Evolutionary conservation across 2,113 vertebrate genomes (phyloP).

Genomic region (Rhea americana): DNA sequence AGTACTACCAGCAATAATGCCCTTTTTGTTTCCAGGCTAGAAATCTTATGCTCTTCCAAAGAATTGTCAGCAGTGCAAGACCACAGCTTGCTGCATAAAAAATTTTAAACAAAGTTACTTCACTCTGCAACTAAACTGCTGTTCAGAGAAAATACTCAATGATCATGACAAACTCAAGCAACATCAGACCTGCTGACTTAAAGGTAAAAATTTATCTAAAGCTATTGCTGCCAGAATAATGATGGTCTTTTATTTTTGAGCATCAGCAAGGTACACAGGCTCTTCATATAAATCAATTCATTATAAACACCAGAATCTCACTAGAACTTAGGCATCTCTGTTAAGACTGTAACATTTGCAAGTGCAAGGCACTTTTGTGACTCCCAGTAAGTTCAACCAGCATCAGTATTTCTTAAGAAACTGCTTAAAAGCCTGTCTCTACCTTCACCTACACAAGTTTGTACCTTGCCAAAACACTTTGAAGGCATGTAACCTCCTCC

Average conservation of each 20-base stretch:
- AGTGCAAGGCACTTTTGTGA: neutral
- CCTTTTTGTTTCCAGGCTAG: neutral
- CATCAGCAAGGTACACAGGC: neutral
- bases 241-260: neutral
- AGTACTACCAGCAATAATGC: neutral
- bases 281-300: neutral
- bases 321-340: neutral
- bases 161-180: neutral
- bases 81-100: neutral
- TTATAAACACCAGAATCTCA: neutral
- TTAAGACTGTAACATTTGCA: neutral
- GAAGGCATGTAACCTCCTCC: neutral
- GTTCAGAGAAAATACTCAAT: fast-evolving
- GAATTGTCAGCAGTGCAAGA: neutral
- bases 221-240: too few relatives aligned
- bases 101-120: neutral
- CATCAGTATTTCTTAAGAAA: neutral
- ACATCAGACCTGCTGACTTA: neutral
- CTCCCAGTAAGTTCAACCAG: neutral
- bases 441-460: neutral
- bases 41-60: neutral
- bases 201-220: neutral
- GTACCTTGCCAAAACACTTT: neutral
- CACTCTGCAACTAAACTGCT: neutral
- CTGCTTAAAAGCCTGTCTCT: neutral